Percentiles rank a stretch among this genome's conserved stretches.
Evolutionary conservation across 2,113 vertebrate genomes (phyloP).

Genomic region (Ptyas mucosa): DNA sequence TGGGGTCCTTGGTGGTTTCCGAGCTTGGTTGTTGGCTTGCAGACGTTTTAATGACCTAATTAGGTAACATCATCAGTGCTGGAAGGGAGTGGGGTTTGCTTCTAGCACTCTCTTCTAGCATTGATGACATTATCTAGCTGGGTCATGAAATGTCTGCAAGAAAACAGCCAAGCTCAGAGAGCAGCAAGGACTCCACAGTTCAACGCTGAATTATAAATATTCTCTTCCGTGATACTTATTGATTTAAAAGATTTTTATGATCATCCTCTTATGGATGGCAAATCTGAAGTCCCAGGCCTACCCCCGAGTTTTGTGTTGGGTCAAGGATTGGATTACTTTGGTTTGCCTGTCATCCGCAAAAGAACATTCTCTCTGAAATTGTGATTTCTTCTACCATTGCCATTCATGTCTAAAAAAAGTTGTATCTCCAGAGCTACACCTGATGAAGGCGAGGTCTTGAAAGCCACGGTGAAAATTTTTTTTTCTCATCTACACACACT

Average conservation of each 20-base stretch:
- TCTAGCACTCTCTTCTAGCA: neutral
- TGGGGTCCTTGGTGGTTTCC: too few relatives aligned
- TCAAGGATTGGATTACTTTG: neutral
- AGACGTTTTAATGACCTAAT: too few relatives aligned
- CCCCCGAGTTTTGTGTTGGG: neutral
- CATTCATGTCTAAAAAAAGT: accelerated
- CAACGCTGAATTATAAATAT: neutral
- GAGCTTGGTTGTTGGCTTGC: too few relatives aligned
- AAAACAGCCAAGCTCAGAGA: too few relatives aligned
- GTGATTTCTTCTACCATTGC: neutral
- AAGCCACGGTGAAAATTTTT: neutral
- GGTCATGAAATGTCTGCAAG: too few relatives aligned
- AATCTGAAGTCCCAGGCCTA: neutral
- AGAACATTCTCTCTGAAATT: neutral
- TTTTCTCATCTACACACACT: neutral
- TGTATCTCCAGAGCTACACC: neutral
- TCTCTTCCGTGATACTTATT: neutral
- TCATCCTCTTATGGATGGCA: neutral
- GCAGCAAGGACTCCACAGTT: too few relatives aligned
- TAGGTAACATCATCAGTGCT: neutral
- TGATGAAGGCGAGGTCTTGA: neutral
- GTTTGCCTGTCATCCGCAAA: neutral
- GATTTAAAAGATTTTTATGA: neutral
- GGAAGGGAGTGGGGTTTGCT: neutral
- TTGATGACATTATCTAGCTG: neutral